Base-by-base conservation (phyloP, 2,113 vertebrate genomes). In the Pseudonaja textilis region DNA sequence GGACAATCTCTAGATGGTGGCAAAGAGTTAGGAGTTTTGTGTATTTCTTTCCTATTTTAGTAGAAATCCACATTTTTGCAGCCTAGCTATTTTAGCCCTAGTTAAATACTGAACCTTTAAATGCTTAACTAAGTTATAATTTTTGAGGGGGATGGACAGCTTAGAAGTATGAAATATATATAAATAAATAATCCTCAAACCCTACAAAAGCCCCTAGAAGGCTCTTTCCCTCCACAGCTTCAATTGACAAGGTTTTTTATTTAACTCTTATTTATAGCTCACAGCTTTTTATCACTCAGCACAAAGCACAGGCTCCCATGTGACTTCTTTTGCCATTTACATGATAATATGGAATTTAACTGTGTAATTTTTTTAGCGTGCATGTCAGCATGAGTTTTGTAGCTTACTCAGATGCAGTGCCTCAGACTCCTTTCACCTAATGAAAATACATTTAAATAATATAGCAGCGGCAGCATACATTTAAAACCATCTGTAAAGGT, bases 231-330 rank as follows among this genome's bases (percentile, higher is more conserved):
- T 96, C 94, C 94, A 20, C 85, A 93, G 93, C 92, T 94, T 90
- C 87, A 91, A 93, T 94, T 97, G 96, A 95, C 96, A 96, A 93
- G 94, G 90, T 89, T 95, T 88, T 97, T 95, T 95, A 96, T 96
- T 97, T 96, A 96, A 95, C 95, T 96, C 93, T 92, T 91, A 91
- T 96, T 96, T 97, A 94, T 95, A 97, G 96, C 95, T 96, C 93
- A 57, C 95, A 93, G 95, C 94, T 94, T 97, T 93, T 97, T 97
- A 93, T 96, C 95, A 95, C 93, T 93, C 86, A 0, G 45, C 93
- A 96, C 97, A 96, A 95, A 95, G 93, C 96, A 94, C 89, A 93
- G 95, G 95, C 95, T 96, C 93, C 95, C 95, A 93, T 90, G 94
- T 95, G 95, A 94, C 92, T 93, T 95, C 95, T 69, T 92, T 91